These are phyloP conservation scores for Papilio aristodemus DNA, from an alignment of 1,140 invertebrate genomes.

Conservation along the genomic window DNA sequence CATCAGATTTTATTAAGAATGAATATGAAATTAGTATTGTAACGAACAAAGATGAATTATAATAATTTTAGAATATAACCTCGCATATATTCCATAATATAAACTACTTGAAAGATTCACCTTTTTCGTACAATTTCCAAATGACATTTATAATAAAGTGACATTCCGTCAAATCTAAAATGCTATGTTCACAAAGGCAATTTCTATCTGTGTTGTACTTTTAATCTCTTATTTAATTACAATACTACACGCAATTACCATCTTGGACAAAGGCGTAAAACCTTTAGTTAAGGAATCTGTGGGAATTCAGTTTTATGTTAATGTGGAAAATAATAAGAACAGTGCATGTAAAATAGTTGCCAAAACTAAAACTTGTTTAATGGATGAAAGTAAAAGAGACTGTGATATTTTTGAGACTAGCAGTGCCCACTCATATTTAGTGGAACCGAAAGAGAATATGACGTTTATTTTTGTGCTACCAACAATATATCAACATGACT, in stretches of 20 bases:
- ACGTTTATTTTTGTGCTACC: conserved; percentile 55
- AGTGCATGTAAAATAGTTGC: conserved; percentile 45
- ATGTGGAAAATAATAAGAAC: conserved; percentile 54
- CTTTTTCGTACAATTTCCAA: background rate
- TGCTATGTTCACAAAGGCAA: conserved; percentile 40
- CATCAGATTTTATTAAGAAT: conserved; percentile 89
- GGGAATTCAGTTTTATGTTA: conserved; percentile 58
- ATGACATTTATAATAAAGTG: background rate
- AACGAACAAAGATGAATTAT: conserved; percentile 51
- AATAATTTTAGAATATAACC: conserved; percentile 21
- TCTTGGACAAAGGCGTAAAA: conserved; percentile 58
- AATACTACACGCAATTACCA: conserved; percentile 39
- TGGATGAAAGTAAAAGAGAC: conserved; percentile 42
- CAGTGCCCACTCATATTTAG: conserved; percentile 34
- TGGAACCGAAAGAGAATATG: conserved; percentile 50
- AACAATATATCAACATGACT: conserved; percentile 51
- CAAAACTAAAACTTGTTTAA: conserved; percentile 49
- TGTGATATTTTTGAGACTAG: conserved; percentile 46
- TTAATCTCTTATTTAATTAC: conserved; percentile 13
- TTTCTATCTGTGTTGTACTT: conserved; percentile 21
- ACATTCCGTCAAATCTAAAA: conserved; percentile 32
- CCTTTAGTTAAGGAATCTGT: conserved; percentile 54
- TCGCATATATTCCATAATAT: background rate
- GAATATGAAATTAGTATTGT: conserved; percentile 60
- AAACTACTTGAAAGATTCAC: background rate